Conservation (phyloP, 2,797 vertebrate genomes). For the Iguana delicatissima region DNA sequence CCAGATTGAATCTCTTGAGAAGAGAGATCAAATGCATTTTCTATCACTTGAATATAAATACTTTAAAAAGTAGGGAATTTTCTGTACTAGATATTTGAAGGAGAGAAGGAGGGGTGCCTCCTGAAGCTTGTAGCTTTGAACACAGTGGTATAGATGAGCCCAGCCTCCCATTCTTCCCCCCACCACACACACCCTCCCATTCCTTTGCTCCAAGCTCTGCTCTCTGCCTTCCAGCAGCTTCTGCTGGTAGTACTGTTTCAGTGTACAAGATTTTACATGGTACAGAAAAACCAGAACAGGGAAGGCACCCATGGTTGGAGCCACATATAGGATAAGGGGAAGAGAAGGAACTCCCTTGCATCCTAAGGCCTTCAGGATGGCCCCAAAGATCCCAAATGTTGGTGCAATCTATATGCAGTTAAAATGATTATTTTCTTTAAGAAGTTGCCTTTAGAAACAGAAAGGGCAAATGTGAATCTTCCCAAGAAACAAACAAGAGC, state of each 20-base stretch:
- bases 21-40: conserved; percentile 52
- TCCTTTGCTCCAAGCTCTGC: neutral
- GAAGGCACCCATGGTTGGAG: neutral
- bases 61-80: conserved; percentile 38
- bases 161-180: neutral
- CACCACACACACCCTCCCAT: neutral
- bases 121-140: conserved; percentile 20
- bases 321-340: too few species aligned
- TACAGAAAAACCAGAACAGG: neutral
- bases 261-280: neutral
- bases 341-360: too few species aligned
- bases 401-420: too few species aligned
- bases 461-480: neutral
- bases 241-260: neutral
- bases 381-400: neutral
- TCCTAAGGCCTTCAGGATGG: neutral
- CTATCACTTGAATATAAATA: neutral
- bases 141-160: neutral
- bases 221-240: neutral
- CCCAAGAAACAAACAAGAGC: neutral
- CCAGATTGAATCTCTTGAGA: neutral
- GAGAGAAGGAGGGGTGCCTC: too few species aligned
- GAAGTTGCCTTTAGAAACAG: neutral
- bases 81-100: conserved; percentile 11
- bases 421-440: neutral